Evolutionary conservation across 2,797 vertebrate genomes (phyloP).

Genomic region (Pipistrellus pygmaeus): DNA sequence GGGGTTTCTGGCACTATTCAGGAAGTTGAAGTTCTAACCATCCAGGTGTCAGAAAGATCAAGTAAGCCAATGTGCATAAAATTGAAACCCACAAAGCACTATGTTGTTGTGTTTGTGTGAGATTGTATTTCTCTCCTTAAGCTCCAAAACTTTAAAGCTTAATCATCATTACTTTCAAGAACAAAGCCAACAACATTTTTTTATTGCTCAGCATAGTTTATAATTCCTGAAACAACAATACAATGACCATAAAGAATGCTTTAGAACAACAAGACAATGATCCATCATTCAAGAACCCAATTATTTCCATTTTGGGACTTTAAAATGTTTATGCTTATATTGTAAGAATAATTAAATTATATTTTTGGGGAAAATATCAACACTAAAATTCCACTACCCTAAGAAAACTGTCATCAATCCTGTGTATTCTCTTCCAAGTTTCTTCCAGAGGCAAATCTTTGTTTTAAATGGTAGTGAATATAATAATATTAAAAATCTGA

Average conservation of each 20-base stretch:
- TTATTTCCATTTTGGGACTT: neutral
- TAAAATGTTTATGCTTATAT: neutral
- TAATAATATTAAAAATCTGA: slow-evolving; percentile 4
- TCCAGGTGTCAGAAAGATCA: neutral
- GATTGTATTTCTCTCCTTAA: neutral
- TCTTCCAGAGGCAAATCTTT: slow-evolving; percentile 6
- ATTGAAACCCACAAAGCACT: neutral
- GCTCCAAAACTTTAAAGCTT: neutral
- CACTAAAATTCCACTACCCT: neutral
- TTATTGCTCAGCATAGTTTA: neutral
- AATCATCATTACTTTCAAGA: neutral
- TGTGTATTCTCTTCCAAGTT: neutral
- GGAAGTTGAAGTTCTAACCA: neutral
- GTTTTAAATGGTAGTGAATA: neutral
- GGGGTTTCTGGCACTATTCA: neutral
- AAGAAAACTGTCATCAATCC: neutral
- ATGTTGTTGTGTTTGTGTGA: neutral
- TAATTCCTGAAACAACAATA: slow-evolving; percentile 30
- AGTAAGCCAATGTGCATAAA: neutral
- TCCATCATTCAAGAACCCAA: neutral
- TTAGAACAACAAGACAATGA: neutral
- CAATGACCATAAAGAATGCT: neutral
- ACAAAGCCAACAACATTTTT: neutral
- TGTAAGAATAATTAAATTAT: slow-evolving; percentile 44
- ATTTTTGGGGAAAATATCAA: neutral